Base-by-base conservation (phyloP, 2,888 invertebrate genomes). In the Sturmia bella region DNA sequence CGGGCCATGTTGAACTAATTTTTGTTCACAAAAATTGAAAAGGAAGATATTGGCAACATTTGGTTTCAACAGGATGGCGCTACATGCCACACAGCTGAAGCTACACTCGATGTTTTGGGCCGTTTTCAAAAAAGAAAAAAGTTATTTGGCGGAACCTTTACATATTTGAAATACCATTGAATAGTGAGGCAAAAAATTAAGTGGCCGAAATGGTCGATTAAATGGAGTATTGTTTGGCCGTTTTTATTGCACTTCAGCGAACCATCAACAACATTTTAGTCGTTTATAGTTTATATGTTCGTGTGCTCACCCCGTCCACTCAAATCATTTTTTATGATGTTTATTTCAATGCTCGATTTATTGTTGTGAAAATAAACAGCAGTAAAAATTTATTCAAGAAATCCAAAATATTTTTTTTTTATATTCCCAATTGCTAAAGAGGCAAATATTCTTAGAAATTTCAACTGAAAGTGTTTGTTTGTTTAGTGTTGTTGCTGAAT, bases 241-340 rank as follows among this genome's bases (percentile, higher is more conserved):
- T 6, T 50, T 72, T 52, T 43, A 56, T 72, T 57, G 57, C 15
- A 59, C 43, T 52, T 48, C 57, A 52, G 13, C 21, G 5, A 50
- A 50, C 37, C 32, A 27, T 32, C 9, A 57, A n/a, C 17, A 45
- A 17, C 17, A 66, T 57, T 17, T 45, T 63, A 27, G 41, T 19
- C 68, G 32, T 59, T 32, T 75, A 50, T 19, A 39, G 43, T 45
- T 39, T 1, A 9, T 32, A 1, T 32, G 32, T 1, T 32, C 9
- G 5, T 32, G 3, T 32, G 5, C 50, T 68, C 12, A 73, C 19
- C 64, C 24, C 70, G 66, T 68, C 75, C 72, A 79, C 79, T 79
- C 79, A 79, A 76, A 68, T 75, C 27, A 37, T 77, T 77, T 80
- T 54, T 72, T 72, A 79, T 80, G 64, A 39, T 83, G 72, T 80